Evolutionary conservation across 2,797 vertebrate genomes (phyloP).

Genomic region (Macropodus opercularis): DNA sequence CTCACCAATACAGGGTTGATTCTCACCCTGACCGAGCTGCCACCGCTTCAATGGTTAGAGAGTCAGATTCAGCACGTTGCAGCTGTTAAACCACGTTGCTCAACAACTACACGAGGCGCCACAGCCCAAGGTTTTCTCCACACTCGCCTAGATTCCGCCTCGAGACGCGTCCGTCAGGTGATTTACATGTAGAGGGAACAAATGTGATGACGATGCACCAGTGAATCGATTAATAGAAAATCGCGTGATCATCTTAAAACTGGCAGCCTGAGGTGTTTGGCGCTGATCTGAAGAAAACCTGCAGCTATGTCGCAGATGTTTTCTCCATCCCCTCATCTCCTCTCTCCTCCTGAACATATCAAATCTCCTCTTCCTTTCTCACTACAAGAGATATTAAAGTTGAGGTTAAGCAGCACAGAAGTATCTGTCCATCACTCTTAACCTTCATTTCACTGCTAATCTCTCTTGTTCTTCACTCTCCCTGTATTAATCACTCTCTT

Average conservation of each 20-base stretch:
- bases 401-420: slow-evolving; percentile 11
- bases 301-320: too few species aligned
- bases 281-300: too few species aligned
- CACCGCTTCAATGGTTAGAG: too few species aligned
- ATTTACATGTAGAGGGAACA: slow-evolving; percentile 33
- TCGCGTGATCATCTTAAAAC: too few species aligned
- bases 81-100: slow-evolving; percentile 4
- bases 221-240: too few species aligned
- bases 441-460: slow-evolving; percentile 12
- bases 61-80: neutral
- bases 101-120: neutral
- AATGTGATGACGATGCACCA: too few species aligned
- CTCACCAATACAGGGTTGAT: neutral
- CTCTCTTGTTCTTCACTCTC: slow-evolving; percentile 16
- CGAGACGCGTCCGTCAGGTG: slow-evolving; percentile 38
- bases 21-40: neutral
- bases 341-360: too few species aligned
- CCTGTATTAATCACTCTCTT: too few species aligned
- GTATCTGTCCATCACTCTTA: slow-evolving; percentile 21
- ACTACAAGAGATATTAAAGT: neutral
- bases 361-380: neutral
- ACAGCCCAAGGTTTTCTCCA: slow-evolving; percentile 21
- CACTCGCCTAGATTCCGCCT: slow-evolving; percentile 33
- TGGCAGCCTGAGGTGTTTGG: too few species aligned
- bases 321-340: too few species aligned